Evolutionary conservation across 2,113 vertebrate species (phyloP).

Genomic region (Strix aluco): DNA sequence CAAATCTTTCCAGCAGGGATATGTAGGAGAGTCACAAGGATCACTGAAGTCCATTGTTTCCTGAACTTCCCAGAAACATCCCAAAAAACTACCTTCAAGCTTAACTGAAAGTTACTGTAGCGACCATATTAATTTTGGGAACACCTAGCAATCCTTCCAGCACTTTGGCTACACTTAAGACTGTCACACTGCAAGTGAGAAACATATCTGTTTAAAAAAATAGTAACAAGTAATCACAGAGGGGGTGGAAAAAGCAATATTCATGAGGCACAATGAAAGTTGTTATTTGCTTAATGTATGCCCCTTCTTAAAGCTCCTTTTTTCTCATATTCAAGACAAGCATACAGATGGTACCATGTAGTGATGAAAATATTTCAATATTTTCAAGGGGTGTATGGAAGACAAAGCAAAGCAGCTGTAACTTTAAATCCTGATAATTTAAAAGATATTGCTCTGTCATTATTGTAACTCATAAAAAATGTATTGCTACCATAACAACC

Average conservation of each 20-base stretch:
- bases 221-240: not conserved
- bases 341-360: not conserved
- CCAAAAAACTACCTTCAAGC: not conserved
- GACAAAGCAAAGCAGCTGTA: slow-evolving; percentile 44
- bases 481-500: slow-evolving; percentile 73
- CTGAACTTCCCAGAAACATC: not conserved
- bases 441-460: slow-evolving; percentile 52
- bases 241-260: not conserved
- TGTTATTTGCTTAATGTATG: not conserved
- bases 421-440: slow-evolving; percentile 55
- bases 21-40: not conserved
- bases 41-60: not conserved
- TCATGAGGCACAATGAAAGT: not conserved
- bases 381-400: not conserved
- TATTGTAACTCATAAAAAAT: slow-evolving; percentile 74
- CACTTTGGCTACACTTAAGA: not conserved
- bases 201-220: not conserved
- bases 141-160: not conserved
- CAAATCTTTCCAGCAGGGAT: not conserved
- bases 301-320: not conserved
- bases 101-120: not conserved
- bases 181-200: not conserved
- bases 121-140: not conserved
- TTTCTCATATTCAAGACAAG: not conserved
- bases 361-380: not conserved